phyloP scores from a whole-genome alignment of 2,888 invertebrate genomes.

The Amorpha juglandis region DNA sequence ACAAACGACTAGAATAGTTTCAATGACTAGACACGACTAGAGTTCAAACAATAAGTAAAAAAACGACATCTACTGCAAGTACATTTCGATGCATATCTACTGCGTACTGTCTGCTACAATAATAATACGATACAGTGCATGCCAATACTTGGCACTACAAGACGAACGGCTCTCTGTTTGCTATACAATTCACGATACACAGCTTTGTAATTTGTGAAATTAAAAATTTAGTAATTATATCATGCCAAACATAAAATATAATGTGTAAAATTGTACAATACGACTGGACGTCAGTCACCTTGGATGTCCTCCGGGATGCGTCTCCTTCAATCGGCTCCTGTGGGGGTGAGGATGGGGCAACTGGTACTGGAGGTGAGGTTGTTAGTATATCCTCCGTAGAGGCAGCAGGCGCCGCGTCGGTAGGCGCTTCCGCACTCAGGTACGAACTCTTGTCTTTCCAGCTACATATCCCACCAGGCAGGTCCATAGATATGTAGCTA shows the following conservation, averaged over 20 bases:
- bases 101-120: slow-evolving; percentile 48
- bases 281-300: slow-evolving; percentile 82
- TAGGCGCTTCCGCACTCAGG: slow-evolving; percentile 84
- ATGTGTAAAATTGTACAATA: slow-evolving; percentile 81
- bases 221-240: slow-evolving; percentile 78
- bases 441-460: slow-evolving; percentile 93
- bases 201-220: slow-evolving; percentile 74
- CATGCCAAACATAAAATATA: slow-evolving; percentile 82
- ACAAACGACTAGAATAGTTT: slow-evolving; percentile 59
- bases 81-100: slow-evolving; percentile 53
- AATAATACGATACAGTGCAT: slow-evolving; percentile 54
- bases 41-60: slow-evolving; percentile 62
- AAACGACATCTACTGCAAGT: slow-evolving; percentile 41
- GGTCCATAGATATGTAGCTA: slow-evolving; percentile 87
- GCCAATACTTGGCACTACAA: slow-evolving; percentile 79
- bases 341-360: slow-evolving; percentile 69
- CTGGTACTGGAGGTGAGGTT: slow-evolving; percentile 72
- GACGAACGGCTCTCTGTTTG: slow-evolving; percentile 75
- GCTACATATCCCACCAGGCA: slow-evolving; percentile 91
- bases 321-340: slow-evolving; percentile 68
- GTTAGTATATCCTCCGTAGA: slow-evolving; percentile 81
- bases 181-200: slow-evolving; percentile 72
- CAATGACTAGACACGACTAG: slow-evolving; percentile 78
- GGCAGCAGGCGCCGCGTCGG: slow-evolving; percentile 48
- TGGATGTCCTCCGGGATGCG: slow-evolving; percentile 67